Evolutionary conservation across 2,888 invertebrate genomes (phyloP).

Genomic region (Cactoblastis cactorum): DNA sequence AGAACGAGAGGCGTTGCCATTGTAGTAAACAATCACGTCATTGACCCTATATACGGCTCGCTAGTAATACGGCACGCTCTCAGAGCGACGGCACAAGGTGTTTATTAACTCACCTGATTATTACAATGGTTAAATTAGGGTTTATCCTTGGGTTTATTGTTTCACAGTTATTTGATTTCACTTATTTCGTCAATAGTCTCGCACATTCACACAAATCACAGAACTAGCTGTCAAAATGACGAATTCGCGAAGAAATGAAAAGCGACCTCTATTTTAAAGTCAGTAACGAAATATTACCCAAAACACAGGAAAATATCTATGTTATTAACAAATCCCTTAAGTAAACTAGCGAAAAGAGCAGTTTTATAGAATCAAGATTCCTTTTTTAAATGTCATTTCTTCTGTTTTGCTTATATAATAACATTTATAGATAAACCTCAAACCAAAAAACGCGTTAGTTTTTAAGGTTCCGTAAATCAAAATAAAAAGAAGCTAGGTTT

Average conservation of each 20-base stretch:
- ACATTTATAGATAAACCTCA: no score
- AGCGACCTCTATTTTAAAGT: slow-evolving; percentile 11
- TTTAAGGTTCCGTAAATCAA: no score
- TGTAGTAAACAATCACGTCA: slow-evolving; percentile 79
- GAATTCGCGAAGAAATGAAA: slow-evolving; percentile 22
- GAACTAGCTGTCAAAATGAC: slow-evolving; percentile 32
- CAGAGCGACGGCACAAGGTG: slow-evolving; percentile 26
- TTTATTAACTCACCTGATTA: slow-evolving; percentile 43
- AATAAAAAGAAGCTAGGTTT: no score
- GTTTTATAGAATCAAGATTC: no score
- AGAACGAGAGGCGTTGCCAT: slow-evolving; percentile 78
- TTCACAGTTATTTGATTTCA: slow-evolving; percentile 42
- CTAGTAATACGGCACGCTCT: slow-evolving; percentile 29
- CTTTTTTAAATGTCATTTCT: no score
- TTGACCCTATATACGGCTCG: slow-evolving; percentile 52
- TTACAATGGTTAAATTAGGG: slow-evolving; percentile 24
- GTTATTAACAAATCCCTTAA: no score
- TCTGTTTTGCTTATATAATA: no score
- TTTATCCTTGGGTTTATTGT: slow-evolving; percentile 29
- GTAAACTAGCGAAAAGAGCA: no score
- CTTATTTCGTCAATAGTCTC: slow-evolving; percentile 44
- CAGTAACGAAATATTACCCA: no score
- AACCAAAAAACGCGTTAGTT: no score
- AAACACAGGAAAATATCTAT: no score
- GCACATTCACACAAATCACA: slow-evolving; percentile 30